Base-by-base conservation (phyloP, 2,797 vertebrate genomes). In the Alectoris magna region DNA sequence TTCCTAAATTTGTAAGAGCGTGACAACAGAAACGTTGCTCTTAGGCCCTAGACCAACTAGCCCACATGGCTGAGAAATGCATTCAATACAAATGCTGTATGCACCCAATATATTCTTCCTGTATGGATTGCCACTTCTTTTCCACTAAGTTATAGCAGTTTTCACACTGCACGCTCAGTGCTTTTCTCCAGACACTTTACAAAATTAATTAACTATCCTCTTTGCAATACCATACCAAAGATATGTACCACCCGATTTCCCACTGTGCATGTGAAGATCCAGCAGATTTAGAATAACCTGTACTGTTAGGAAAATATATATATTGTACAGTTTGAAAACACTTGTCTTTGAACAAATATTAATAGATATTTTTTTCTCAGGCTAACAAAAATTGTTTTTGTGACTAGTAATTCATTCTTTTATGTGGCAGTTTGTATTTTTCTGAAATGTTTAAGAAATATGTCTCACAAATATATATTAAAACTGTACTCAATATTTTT, bases 241-340 rank as follows among this genome's bases (percentile, higher is more conserved):
- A 31, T 7, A 3, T 23, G 8, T 93, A 70, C 49, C 74, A 36
- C 29, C 2, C 46, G 22, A 69, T 90, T 78, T 91, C 14, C 67
- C 6, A 21, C 12, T 0, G 49, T 24, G 19, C 19, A 44, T 84
- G 9, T 39, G 44, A 53, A 94, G 13, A 82, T 58, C n/a, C 14
- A 60, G 4, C 8, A n/a, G 58, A 74, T 71, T 88, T 87, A 77
- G 8, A 62, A 85, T 56, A 91, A 51, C 5, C 14, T 70, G 3
- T 17, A 3, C 14, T 70, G 31, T 43, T 39, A 38, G 9, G 0
- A 66, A 78, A 39, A 64, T 34, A 27, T 36, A 36, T 19, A 31
- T 3, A 0, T 12, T 22, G 4, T 46, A 29, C 5, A 24, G 13
- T 75, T 81, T 5, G 0, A 66, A 91, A 78, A 16, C 7, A 3